Base-by-base conservation (phyloP, 1,140 invertebrate species). In the Sycophila sp. region DNA sequence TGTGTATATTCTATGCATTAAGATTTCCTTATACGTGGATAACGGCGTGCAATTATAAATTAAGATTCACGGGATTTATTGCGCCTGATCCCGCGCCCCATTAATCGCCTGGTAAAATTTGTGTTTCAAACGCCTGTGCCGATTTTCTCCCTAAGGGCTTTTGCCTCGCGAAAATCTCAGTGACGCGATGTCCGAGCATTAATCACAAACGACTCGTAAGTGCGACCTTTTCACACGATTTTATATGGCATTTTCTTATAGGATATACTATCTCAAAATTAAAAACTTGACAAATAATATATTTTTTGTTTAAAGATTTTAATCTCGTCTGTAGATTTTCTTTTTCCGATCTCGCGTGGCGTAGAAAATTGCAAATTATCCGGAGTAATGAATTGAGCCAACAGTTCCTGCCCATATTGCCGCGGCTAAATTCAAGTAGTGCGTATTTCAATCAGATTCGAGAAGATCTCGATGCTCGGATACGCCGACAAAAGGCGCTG, bases 401-500 rank as follows among this genome's bases (percentile, higher is more conserved):
- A n/a, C n/a, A n/a, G n/a, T n/a, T n/a, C n/a, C n/a, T n/a, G n/a
- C n/a, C n/a, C 22, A 59, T 51, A n/a, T 68, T 58, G 56, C 59
- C 55, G 51, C 38, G 22, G 15, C 30, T 49, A 59, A 34, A 59
- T 67, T 67, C 56, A 22, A 56, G 51, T 45, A n/a, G 26, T 45
- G n/a, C n/a, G 24, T 68, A 55, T 67, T 56, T 67, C 15, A 32
- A 56, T 56, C 4, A 36, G 62, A 36, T 49, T 30, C 24, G 32
- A 24, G 32, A 24, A 42, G 22, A 38, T 32, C 5, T 10, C 15
- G 55, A 69, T n/a, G n/a, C n/a, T n/a, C n/a, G n/a, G 56, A 62
- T 3, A 49, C 11, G 59, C 67, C 67, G 67, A 69, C 67, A 63
- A 63, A 69, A 63, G 59, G 38, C 45, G n/a, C n/a, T n/a, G n/a